These are phyloP conservation scores for Geotrypetes seraphini DNA, from an alignment of 2,797 vertebrate genomes.

Conservation along the genomic window DNA sequence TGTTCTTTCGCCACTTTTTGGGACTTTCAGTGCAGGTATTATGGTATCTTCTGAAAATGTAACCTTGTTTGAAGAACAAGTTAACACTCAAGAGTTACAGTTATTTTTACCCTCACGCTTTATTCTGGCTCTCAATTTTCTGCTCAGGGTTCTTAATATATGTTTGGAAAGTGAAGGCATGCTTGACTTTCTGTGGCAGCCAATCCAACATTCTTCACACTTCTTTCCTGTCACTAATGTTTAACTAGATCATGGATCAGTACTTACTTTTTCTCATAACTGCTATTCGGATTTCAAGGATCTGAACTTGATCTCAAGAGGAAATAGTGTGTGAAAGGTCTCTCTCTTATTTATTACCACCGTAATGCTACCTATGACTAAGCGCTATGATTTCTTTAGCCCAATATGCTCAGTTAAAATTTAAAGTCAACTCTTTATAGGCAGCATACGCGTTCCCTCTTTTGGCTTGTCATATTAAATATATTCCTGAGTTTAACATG, in stretches of 20 bases:
- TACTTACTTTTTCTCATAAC: slow-evolving; percentile 7
- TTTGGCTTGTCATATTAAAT: too few relatives aligned
- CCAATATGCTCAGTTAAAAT: not conserved
- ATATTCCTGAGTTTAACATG: too few relatives aligned
- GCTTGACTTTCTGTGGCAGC: not conserved
- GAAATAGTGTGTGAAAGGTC: slow-evolving; percentile 33
- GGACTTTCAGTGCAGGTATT: too few relatives aligned
- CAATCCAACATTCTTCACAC: slow-evolving; percentile 6
- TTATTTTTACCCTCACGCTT: not conserved
- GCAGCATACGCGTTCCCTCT: too few relatives aligned
- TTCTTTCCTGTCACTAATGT: slow-evolving; percentile 29
- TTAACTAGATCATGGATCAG: slow-evolving; percentile 20
- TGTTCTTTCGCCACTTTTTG: too few relatives aligned
- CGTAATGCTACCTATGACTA: slow-evolving; percentile 7
- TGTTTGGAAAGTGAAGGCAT: not conserved
- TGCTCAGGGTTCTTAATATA: not conserved
- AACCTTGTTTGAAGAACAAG: too few relatives aligned
- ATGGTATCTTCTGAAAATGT: too few relatives aligned
- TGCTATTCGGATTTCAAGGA: slow-evolving; percentile 31
- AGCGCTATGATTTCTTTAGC: not conserved
- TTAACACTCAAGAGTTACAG: too few relatives aligned
- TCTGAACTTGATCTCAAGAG: slow-evolving; percentile 30
- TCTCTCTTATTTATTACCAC: slow-evolving; percentile 26
- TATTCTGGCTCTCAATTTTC: not conserved
- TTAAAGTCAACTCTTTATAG: too few relatives aligned